Base-by-base conservation (phyloP, 2,888 invertebrate species). In the Ornithoptera priamus region DNA sequence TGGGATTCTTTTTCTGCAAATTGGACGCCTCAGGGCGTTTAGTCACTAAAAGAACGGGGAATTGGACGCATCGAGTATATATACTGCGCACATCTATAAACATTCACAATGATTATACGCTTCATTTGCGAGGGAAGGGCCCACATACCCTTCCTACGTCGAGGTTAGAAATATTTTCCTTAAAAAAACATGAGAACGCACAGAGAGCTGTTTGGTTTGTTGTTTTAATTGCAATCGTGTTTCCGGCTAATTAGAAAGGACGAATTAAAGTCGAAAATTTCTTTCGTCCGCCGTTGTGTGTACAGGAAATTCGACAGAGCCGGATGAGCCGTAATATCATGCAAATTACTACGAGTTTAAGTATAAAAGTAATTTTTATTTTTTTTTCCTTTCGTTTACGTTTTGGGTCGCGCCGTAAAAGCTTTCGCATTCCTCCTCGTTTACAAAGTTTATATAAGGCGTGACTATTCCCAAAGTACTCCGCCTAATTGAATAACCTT, bases 1-100 rank as follows among this genome's bases (percentile, higher is more conserved):
- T 86, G 89, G 88, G 87, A 89, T 89, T 90, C 87, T 90, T 92
- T 89, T 89, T 86, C 88, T 87, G 85, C 86, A 91, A 92, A 92
- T 92, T 92, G 92, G 86, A 89, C 80, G 92, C 92, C 89, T 88
- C 86, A 75, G 87, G 92, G 84, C 81, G 88, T 85, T 88, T 87
- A 87, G 85, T 82, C 84, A 81, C 83, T 80, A 86, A 85, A 88
- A 85, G 84, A 83, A 82, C 78, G 77, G 83, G 80, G 76, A 75
- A 77, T 77, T 75, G 77, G 75, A 74, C 77, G 75, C 73, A 75
- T 75, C 74, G 73, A 75, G 69, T 74, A 73, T 77, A 72, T 74
- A 76, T 77, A 79, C 75, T 79, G 73, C 53, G 53, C 81, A 79
- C 76, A 80, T 76, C 71, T 80, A 79, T 78, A 80, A 79, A 81